phyloP scores from a whole-genome alignment of 2,113 vertebrate genomes.

The Anarhynchus alexandrinus region DNA sequence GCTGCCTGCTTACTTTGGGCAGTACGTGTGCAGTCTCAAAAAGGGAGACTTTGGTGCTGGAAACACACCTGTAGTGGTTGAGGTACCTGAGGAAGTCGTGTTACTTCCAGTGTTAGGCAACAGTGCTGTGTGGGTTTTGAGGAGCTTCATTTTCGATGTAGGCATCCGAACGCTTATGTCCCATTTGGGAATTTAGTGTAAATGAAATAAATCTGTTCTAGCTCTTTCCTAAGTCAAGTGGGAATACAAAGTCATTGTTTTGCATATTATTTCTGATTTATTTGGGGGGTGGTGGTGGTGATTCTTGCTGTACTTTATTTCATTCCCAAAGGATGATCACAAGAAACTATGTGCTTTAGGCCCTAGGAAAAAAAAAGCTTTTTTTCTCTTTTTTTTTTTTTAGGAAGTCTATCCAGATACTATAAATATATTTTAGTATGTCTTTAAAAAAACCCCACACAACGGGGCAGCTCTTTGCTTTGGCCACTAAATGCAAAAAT shows the following conservation, averaged over 20 bases:
- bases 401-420: background rate
- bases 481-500: background rate
- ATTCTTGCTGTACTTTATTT: background rate
- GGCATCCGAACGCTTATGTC: background rate
- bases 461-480: background rate
- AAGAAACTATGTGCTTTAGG: background rate
- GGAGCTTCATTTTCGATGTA: background rate
- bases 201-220: background rate
- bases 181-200: background rate
- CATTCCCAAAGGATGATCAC: background rate
- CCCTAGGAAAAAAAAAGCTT: background rate
- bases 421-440: background rate
- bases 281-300: background rate
- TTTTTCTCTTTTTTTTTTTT: background rate
- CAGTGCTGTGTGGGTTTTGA: background rate
- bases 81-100: background rate
- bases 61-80: background rate
- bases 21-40: accelerated
- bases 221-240: background rate
- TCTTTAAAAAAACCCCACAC: background rate
- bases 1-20: background rate
- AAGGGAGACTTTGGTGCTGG: background rate
- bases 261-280: background rate
- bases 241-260: background rate
- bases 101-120: background rate